Conservation (phyloP, 2,888 invertebrate species). For the Cephus sareptanus region DNA sequence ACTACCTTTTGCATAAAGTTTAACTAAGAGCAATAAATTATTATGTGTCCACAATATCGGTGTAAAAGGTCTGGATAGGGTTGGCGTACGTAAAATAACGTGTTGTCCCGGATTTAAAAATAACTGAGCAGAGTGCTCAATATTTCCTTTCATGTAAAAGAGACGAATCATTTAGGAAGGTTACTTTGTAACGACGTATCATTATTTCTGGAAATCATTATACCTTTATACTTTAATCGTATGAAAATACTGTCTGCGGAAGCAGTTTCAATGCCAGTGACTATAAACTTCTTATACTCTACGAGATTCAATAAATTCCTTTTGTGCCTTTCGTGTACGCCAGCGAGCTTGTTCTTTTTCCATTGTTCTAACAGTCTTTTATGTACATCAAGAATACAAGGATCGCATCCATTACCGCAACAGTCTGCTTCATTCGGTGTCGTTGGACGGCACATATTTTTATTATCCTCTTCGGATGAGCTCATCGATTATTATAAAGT, state of each 20-base stretch:
- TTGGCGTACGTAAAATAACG: constrained; percentile 44
- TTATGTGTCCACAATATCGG: constrained; percentile 51
- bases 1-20: constrained; percentile 49
- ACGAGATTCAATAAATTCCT: constrained; percentile 33
- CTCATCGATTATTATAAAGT: constrained; percentile 11
- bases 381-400: constrained; percentile 58
- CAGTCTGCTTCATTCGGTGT: constrained; percentile 54
- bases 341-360: constrained; percentile 31
- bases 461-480: constrained; percentile 13
- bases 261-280: constrained; percentile 25
- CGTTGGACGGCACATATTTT: constrained; percentile 36
- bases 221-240: constrained; percentile 38
- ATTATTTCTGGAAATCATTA: constrained; percentile 7
- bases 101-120: constrained; percentile 53
- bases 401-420: constrained; percentile 56
- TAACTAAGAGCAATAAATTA: constrained; percentile 48
- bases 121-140: constrained; percentile 19
- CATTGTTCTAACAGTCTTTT: constrained; percentile 48
- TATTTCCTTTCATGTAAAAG: neutral
- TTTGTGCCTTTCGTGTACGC: neutral
- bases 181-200: neutral
- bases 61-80: constrained; percentile 52
- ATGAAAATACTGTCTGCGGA: constrained; percentile 41
- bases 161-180: neutral
- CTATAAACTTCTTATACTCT: constrained; percentile 40